Evolutionary conservation across 37 sponge, comb jelly and placozoan species (phyloP), one percentile per base, ranked within the genome.

Genomic region (Haliclona indistincta): DNA sequence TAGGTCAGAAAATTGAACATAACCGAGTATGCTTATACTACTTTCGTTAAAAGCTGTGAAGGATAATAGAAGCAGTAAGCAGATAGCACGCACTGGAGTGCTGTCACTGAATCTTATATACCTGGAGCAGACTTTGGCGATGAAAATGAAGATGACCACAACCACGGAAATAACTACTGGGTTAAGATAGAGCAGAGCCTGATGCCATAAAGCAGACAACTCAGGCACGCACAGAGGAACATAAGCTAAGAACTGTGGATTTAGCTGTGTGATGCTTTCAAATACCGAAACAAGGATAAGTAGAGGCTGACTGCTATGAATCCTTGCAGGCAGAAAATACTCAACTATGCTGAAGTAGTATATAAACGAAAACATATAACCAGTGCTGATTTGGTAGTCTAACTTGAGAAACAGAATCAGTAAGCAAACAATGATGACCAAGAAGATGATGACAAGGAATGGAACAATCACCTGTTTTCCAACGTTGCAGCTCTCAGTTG

Each of bases 281-380:
- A 45, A 47, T 0, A 70, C 0, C 30, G 44, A 23, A 2, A 70
- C 71, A n/a, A n/a, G n/a, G 1, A 49, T 1, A 11, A 70, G 4
- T 4, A 6, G 38, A 7, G 42, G 51, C 2, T 6, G 6, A 25
- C 25, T 44, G 7, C 43, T 30, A 6, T 32, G 51, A 23, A 49
- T 22, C 4, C 2, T 23, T 25, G 71, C 28, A 11, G 47, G 47
- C 0, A 45, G 26, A 7, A 70, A 10, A 20, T 28, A 11, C 26
- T 28, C n/a, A 28, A 70, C 51, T 4, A 70, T 41, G 15, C 71
- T 70, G 52, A 70, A 70, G 51, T 70, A 70, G 52, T 70, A 70
- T 0, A 70, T 47, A 22, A 70, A 70, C 25, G 71, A 47, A 20
- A 45, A 70, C 23, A 45, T 32, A 30, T 45, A 47, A 0, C 71